Evolutionary conservation across 2,888 invertebrate genomes (phyloP).

Genomic region (Aphidius colemani): DNA sequence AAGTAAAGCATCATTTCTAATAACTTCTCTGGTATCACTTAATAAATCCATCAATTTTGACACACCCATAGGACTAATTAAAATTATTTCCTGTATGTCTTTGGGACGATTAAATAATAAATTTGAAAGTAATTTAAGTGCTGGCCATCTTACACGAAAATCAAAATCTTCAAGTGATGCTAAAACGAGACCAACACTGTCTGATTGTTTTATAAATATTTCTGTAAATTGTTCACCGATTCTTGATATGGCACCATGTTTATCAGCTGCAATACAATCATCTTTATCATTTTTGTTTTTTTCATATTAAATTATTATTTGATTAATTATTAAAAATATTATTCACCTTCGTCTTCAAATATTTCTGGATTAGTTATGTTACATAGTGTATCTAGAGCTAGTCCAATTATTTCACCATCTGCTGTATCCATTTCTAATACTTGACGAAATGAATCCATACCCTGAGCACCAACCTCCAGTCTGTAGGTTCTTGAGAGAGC

Average conservation of each 20-base stretch:
- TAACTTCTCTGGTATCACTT: constrained; percentile 91
- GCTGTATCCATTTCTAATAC: constrained; percentile 87
- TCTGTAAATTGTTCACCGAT: constrained; percentile 95
- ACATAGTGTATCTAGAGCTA: constrained; percentile 89
- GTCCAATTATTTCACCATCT: constrained; percentile 90
- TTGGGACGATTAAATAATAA: constrained; percentile 83
- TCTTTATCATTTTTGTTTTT: too few relatives aligned
- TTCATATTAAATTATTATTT: background rate
- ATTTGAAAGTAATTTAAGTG: constrained; percentile 87
- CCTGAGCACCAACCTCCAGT: constrained; percentile 93
- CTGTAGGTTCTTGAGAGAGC: constrained; percentile 89
- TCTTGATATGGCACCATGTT: constrained; percentile 61
- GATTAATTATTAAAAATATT: background rate
- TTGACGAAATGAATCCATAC: constrained; percentile 80
- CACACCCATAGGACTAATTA: constrained; percentile 94
- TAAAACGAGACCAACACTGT: constrained; percentile 81
- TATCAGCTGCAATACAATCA: constrained; percentile 45
- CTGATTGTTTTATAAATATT: constrained; percentile 90
- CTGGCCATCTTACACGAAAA: constrained; percentile 88
- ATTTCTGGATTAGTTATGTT: constrained; percentile 83
- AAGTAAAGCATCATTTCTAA: constrained; percentile 90
- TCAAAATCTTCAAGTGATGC: constrained; percentile 93
- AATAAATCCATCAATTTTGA: constrained; percentile 97
- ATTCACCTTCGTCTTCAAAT: constrained; percentile 77
- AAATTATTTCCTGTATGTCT: constrained; percentile 84